Evolutionary conservation across 2,113 vertebrate genomes (phyloP), one percentile per base, ranked within the genome.

Genomic region (Triplophysa siluroides): DNA sequence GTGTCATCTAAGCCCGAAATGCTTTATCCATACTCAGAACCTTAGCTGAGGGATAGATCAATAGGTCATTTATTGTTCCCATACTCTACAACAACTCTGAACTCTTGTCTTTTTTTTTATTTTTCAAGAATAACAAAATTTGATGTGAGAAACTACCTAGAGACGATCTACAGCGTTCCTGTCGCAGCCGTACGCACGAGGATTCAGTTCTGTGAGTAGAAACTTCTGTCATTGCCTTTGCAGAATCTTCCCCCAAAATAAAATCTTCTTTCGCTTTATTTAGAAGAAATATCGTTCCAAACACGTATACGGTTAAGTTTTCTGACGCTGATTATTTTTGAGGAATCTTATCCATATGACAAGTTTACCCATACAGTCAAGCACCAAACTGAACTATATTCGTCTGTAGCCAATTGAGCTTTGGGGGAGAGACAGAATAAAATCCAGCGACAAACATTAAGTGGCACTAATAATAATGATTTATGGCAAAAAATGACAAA

Each of bases 61-160:
- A 7, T 29, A 29, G 29, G 26, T 29, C 65, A 33, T 80, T 19
- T 80, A 33, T 66, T 78, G 29, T 74, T 81, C 45, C 45, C 33
- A 65, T 83, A 29, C 26, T 41, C 58, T 45, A 43, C 65, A 14
- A 82, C 68, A 78, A 43, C n/a, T 74, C 67, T 72, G 1, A 78
- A 71, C 18, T 19, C 43, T n/a, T 70, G 6, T 29, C 60, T 50
- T 1, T 66, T 72, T 78, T 18, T 18, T n/a, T 52, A 66, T 61
- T 88, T 45, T 18, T 38, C 5, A 70, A 99, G 98, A 88, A 99
- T 99, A 97, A 99, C 97, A 66, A 97, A 95, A 86, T 81, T 87
- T 82, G 98, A 99, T 62, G 87, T 99, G 50, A 94, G 88, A 89
- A 97, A 95, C 88, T 99, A 99, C 86, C 92, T 99, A 66, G 93